Base-by-base conservation (phyloP, 2,888 invertebrate species). In the Heliconius ethilla region DNA sequence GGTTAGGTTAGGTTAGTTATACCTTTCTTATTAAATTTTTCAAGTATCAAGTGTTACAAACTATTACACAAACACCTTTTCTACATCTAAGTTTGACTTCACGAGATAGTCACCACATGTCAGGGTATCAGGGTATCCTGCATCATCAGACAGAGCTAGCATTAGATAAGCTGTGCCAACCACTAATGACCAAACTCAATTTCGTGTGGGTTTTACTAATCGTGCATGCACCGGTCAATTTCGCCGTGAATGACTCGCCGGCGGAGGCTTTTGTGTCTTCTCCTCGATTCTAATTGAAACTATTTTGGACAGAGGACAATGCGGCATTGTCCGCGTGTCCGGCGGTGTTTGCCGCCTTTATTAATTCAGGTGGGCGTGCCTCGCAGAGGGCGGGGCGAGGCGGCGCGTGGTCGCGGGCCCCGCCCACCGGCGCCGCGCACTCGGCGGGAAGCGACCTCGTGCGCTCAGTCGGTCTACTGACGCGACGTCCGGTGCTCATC, bases 301-400 rank as follows among this genome's bases (percentile, higher is more conserved):
- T 93, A 93, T 94, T 94, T 93, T 91, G 93, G 92, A 89, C 91
- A 89, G 85, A 89, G 93, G 92, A 94, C 94, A 94, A 94, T 92
- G 91, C 88, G 83, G 91, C 89, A 93, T 94, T 94, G 94, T 93
- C 93, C 93, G 93, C 93, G 92, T 93, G 93, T 93, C 93, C 94
- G 86, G 90, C 90, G 88, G 87, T 94, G 94, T 94, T 94, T 94
- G 93, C 93, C 88, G 90, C 92, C 91, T 93, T 93, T 93, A 93
- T 93, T 94, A 94, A 94, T 94, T 93, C 93, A 93, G 90, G 87
- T 89, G 89, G 94, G 94, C 92, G 94, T 92, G 91, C 82, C 83
- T 74, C 84, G 75, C 79, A 78, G 88, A 91, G 87, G 93, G 94
- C 91, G 93, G 88, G 80, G 84, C 79, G 75, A 33, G 85, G 92